These are phyloP conservation scores for Gallinago nigripennis DNA, from an alignment of 2,797 vertebrate genomes.

Conservation along the genomic window DNA sequence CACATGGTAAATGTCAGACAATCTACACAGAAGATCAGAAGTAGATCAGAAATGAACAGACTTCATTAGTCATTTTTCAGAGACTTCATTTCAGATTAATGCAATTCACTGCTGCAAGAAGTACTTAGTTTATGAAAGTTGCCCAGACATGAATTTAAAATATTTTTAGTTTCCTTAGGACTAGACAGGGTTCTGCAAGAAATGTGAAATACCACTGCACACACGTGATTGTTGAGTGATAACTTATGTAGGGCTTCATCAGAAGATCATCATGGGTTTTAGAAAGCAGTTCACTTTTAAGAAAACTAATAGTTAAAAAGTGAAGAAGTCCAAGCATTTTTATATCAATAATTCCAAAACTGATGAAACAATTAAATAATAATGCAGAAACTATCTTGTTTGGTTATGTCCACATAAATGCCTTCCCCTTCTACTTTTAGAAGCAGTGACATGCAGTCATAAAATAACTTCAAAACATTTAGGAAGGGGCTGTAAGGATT, in stretches of 20 bases:
- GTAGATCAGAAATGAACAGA: background rate
- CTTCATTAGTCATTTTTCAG: background rate
- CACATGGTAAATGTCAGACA: background rate
- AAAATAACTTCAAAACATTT: background rate
- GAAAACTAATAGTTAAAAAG: background rate
- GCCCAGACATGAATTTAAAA: background rate
- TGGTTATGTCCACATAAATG: accelerated
- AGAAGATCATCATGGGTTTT: background rate
- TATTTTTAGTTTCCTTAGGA: background rate
- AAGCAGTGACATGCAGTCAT: background rate
- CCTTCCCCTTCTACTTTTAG: background rate
- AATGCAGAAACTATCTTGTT: background rate
- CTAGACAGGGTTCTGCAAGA: background rate
- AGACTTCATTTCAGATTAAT: background rate
- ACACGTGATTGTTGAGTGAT: background rate
- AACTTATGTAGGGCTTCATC: background rate
- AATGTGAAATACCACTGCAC: background rate
- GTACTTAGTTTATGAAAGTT: background rate
- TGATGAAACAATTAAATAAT: background rate
- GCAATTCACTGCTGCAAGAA: background rate
- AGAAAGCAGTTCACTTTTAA: background rate
- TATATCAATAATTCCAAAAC: background rate
- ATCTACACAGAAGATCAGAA: background rate
- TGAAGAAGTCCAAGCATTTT: background rate
- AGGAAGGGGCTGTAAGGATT: background rate